These are phyloP conservation scores for Teleogryllus oceanicus DNA, from an alignment of 2,888 invertebrate genomes.

Conservation along the genomic window DNA sequence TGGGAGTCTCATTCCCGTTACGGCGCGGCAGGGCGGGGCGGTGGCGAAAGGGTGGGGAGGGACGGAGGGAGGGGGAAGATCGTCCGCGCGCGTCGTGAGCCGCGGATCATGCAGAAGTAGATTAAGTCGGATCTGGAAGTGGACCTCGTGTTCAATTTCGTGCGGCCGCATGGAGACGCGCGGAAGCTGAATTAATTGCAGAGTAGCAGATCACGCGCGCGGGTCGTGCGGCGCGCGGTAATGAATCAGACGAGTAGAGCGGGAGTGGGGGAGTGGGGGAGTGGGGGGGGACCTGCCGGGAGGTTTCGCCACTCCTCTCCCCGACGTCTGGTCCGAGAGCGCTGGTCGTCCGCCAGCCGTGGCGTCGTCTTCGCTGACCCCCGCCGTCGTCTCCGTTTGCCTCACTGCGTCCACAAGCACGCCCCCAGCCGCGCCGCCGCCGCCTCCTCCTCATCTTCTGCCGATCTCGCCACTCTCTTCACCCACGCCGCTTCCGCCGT, in stretches of 20 bases:
- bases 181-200: conserved; percentile 1
- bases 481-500: background rate
- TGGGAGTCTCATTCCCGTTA: too few species aligned
- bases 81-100: background rate
- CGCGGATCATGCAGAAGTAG: background rate
- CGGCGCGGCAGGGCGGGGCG: too few species aligned
- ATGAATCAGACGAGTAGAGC: background rate
- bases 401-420: background rate
- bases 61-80: too few species aligned
- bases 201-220: conserved; percentile 3
- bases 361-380: too few species aligned
- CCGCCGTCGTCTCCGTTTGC: too few species aligned
- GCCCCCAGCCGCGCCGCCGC: background rate
- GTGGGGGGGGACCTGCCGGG: too few species aligned
- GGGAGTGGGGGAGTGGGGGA: too few species aligned
- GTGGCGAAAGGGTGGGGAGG: too few species aligned
- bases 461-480: background rate
- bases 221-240: background rate
- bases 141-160: background rate
- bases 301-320: too few species aligned
- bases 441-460: background rate
- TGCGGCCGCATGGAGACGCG: background rate
- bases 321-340: too few species aligned
- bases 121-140: too few species aligned
- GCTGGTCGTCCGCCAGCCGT: too few species aligned